A percentile compares a stretch with the other conserved stretches of the same genome.
These are phyloP conservation scores for Apamea monoglypha DNA, from an alignment of 2,888 invertebrate genomes.

Conservation along the genomic window DNA sequence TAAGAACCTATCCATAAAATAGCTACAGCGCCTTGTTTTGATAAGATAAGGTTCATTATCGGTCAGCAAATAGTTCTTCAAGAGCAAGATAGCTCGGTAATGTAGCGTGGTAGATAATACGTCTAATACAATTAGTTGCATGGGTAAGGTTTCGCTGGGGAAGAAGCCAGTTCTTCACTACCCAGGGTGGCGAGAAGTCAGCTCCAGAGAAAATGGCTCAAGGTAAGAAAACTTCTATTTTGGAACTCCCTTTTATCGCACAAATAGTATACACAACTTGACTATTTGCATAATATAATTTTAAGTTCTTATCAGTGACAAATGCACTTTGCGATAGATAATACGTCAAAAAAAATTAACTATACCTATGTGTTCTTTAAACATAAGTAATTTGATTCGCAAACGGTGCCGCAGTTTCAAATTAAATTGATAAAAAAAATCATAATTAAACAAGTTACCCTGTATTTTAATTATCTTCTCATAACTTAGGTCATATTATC, in stretches of 20 bases:
- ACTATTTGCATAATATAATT: neutral
- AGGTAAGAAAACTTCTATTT: slow-evolving; percentile 45
- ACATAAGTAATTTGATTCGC: neutral
- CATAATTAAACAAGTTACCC: neutral
- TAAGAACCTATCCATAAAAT: neutral
- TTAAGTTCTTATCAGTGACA: neutral
- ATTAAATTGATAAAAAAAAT: neutral
- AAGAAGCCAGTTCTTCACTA: slow-evolving; percentile 70
- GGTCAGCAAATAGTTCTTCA: neutral
- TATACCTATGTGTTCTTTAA: neutral
- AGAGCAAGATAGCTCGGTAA: slow-evolving; percentile 11
- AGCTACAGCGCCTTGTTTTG: neutral
- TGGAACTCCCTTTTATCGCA: neutral
- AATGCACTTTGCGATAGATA: neutral
- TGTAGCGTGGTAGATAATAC: slow-evolving; percentile 70
- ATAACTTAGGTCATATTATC: neutral
- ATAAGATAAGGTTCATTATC: slow-evolving; percentile 22
- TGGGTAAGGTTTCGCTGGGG: slow-evolving; percentile 71
- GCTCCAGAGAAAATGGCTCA: slow-evolving; percentile 52
- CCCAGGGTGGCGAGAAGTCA: slow-evolving; percentile 56
- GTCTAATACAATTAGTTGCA: slow-evolving; percentile 76
- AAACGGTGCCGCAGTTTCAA: neutral
- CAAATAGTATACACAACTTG: neutral
- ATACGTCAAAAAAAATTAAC: neutral
- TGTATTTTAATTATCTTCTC: neutral